Evolutionary conservation across 2,797 vertebrate species (phyloP).

Genomic region (Cephalopachus bancanus): DNA sequence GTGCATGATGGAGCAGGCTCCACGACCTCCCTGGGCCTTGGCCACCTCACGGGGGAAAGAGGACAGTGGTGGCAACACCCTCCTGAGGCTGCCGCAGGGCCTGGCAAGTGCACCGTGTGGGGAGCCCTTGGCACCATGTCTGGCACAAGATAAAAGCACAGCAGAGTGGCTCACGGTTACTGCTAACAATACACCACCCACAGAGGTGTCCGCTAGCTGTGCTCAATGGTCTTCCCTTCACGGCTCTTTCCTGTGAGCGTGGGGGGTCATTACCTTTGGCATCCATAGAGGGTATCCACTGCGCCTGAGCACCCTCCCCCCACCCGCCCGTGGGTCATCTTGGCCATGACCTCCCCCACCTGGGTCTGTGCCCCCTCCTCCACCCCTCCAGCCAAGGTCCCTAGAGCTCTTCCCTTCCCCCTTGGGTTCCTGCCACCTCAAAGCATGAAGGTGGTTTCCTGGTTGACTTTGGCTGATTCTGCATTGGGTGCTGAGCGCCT

Average conservation of each 20-base stretch:
- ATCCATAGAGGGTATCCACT: background rate
- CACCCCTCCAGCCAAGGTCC: background rate
- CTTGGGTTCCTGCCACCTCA: constrained; percentile 57
- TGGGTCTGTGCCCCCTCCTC: background rate
- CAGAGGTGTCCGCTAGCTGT: background rate
- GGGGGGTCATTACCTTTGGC: background rate
- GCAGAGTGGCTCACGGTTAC: background rate
- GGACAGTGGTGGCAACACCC: no score
- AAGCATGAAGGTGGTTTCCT: constrained; percentile 57
- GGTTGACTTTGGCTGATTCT: constrained; percentile 72
- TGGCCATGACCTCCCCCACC: background rate
- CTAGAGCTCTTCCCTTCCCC: background rate
- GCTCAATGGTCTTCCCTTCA: background rate
- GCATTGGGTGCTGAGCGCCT: constrained; percentile 75
- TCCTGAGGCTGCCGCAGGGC: background rate
- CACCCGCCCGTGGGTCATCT: background rate
- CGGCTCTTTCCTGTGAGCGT: background rate
- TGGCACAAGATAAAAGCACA: background rate
- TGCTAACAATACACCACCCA: background rate
- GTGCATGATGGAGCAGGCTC: no score
- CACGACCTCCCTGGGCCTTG: background rate
- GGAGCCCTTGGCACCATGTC: background rate
- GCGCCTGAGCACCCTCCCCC: no score
- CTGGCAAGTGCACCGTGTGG: background rate
- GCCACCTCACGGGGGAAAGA: background rate